Evolutionary conservation across 2,888 invertebrate species (phyloP).

Genomic region (Microdon myrmicae): DNA sequence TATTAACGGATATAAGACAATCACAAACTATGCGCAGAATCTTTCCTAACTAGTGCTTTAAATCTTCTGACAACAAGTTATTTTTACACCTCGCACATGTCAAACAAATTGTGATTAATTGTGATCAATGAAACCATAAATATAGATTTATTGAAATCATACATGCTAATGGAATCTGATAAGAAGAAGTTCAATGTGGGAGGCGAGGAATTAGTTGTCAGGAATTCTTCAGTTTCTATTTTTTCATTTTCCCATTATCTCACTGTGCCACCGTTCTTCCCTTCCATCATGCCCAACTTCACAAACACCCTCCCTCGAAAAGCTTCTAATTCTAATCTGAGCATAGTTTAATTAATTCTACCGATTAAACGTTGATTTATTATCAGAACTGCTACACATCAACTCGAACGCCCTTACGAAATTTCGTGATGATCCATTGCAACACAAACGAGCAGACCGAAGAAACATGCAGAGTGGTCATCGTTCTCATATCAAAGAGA

Average conservation of each 20-base stretch:
- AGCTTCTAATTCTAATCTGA: constrained; percentile 1
- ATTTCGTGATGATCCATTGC: constrained; percentile 26
- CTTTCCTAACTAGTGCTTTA: too few relatives aligned
- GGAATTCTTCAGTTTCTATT: background rate
- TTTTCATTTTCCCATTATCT: too few relatives aligned
- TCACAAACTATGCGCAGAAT: too few relatives aligned
- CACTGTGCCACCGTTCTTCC: too few relatives aligned
- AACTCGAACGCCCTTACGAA: constrained; percentile 22
- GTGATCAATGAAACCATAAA: constrained; percentile 52
- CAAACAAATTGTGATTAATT: constrained; percentile 39
- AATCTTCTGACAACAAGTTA: constrained; percentile 33
- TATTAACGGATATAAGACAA: too few relatives aligned
- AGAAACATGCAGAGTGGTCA: background rate
- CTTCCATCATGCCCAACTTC: too few relatives aligned
- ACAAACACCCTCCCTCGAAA: too few relatives aligned
- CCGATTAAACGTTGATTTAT: constrained; percentile 64
- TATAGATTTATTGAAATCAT: constrained; percentile 67
- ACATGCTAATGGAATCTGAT: constrained; percentile 67
- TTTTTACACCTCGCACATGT: constrained; percentile 14
- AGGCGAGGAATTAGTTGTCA: background rate
- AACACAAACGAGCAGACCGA: background rate
- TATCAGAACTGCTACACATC: constrained; percentile 50
- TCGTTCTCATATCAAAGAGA: too few relatives aligned
- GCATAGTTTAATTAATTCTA: constrained; percentile 62
- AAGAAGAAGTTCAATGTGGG: constrained; percentile 56